phyloP scores from a whole-genome alignment of 2,113 vertebrate species.

The Shinisaurus crocodilurus region DNA sequence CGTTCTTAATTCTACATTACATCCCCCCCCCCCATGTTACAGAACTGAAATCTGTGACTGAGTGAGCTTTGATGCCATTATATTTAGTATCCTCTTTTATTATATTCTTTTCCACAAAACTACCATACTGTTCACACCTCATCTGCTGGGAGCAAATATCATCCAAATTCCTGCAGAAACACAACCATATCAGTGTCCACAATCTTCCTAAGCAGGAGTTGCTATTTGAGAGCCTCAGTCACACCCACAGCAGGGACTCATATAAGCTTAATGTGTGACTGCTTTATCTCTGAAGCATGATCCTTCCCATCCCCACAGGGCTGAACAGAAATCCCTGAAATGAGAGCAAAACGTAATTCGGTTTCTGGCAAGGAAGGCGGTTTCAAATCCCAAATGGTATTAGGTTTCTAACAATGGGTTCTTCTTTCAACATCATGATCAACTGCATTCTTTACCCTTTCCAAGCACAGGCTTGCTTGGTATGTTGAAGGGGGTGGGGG shows the following conservation, averaged over 20 bases:
- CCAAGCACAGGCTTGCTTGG: slow-evolving; percentile 35
- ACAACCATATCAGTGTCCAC: slow-evolving; percentile 1
- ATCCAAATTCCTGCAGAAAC: slow-evolving; percentile 11
- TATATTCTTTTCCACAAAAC: not conserved
- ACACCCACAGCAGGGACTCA: slow-evolving; percentile 10
- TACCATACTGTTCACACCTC: not conserved
- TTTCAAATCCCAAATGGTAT: slow-evolving; percentile 60
- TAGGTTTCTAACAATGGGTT: slow-evolving; percentile 56
- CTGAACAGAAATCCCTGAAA: slow-evolving; percentile 36
- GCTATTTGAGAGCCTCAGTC: slow-evolving; percentile 18
- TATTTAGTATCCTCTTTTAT: not conserved
- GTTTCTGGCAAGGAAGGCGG: slow-evolving; percentile 54
- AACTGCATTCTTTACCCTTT: slow-evolving; percentile 43
- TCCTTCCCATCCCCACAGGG: slow-evolving; percentile 14
- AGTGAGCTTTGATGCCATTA: not conserved
- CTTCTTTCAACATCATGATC: slow-evolving; percentile 52
- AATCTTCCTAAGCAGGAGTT: slow-evolving; percentile 36
- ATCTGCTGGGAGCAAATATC: slow-evolving; percentile 7
- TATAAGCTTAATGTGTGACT: slow-evolving; percentile 21
- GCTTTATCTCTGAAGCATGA: not conserved
- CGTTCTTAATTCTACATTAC: too few relatives aligned
- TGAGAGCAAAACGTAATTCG: slow-evolving; percentile 30
- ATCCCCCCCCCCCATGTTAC: not conserved
- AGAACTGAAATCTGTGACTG: not conserved
- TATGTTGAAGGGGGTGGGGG: not conserved